phyloP scores from a whole-genome alignment of 2,888 invertebrate genomes.

The Andrena minutula region DNA sequence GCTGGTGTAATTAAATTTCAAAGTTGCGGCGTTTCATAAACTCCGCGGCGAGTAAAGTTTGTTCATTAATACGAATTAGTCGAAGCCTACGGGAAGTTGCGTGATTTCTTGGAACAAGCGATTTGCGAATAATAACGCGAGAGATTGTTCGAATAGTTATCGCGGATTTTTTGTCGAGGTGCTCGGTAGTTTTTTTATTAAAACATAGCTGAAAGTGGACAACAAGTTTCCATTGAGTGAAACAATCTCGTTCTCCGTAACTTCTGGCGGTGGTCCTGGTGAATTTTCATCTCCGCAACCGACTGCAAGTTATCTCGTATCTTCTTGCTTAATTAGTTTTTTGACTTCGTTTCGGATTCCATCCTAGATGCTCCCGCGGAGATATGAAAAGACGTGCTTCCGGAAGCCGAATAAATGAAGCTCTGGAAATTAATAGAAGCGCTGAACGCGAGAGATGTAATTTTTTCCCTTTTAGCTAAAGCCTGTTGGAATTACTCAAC shows the following conservation, averaged over 20 bases:
- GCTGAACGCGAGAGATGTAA: background rate
- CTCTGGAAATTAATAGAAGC: slow-evolving; percentile 18
- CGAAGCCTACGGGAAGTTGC: background rate
- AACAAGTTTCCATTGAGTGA: slow-evolving; percentile 29
- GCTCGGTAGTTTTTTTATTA: slow-evolving; percentile 26
- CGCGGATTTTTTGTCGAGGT: background rate
- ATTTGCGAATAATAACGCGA: background rate
- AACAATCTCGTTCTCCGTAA: slow-evolving; percentile 40
- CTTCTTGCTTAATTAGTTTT: slow-evolving; percentile 47
- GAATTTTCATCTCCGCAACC: slow-evolving; percentile 40
- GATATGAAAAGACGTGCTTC: slow-evolving; percentile 27
- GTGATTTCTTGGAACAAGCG: background rate
- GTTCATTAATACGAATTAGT: slow-evolving; percentile 31
- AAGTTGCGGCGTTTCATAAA: slow-evolving; percentile 1
- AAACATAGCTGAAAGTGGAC: slow-evolving; percentile 5
- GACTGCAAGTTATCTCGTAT: slow-evolving; percentile 27
- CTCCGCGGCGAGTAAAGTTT: slow-evolving; percentile 8
- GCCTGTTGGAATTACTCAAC: slow-evolving; percentile 6
- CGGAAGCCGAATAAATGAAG: slow-evolving; percentile 27
- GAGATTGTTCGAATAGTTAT: background rate
- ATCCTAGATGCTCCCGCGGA: slow-evolving; percentile 19
- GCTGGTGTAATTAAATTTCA: slow-evolving; percentile 23
- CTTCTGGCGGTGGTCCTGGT: slow-evolving; percentile 9
- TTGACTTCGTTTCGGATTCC: slow-evolving; percentile 43
- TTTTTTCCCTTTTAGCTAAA: background rate